Conservation (phyloP, 2,113 vertebrate genomes). For the Myrmecobius fasciatus region DNA sequence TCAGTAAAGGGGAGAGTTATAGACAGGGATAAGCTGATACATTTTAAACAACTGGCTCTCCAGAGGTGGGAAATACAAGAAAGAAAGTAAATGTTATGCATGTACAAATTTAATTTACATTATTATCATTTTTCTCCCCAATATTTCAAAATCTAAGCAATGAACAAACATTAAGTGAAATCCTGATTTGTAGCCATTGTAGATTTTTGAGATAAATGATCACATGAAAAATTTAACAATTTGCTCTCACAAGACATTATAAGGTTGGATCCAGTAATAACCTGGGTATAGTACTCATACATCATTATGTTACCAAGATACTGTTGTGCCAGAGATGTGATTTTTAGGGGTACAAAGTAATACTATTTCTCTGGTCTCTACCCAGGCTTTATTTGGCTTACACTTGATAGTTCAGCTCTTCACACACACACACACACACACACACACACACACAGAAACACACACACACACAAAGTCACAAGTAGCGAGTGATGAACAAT, state of each 20-base stretch:
- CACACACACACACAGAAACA: background rate
- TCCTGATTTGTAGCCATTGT: background rate
- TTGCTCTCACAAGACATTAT: background rate
- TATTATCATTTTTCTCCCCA: background rate
- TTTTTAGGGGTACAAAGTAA: background rate
- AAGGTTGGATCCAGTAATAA: background rate
- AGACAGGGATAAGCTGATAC: background rate
- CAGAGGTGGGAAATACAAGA: background rate
- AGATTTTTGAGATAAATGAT: background rate
- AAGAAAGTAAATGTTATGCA: background rate
- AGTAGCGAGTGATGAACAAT: background rate
- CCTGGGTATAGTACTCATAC: background rate
- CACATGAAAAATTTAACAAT: background rate
- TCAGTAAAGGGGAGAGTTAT: background rate
- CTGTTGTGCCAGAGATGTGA: background rate
- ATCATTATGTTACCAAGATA: background rate
- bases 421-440: background rate
- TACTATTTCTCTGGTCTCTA: background rate
- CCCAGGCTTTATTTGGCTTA: background rate
- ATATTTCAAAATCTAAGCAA: background rate
- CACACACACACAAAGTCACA: too few species aligned
- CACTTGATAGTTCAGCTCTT: background rate
- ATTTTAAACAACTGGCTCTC: background rate
- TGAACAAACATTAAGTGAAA: background rate
- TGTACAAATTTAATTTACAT: background rate